These are phyloP conservation scores for Nesospiza acunhae DNA, from an alignment of 2,113 vertebrate genomes.

Conservation along the genomic window DNA sequence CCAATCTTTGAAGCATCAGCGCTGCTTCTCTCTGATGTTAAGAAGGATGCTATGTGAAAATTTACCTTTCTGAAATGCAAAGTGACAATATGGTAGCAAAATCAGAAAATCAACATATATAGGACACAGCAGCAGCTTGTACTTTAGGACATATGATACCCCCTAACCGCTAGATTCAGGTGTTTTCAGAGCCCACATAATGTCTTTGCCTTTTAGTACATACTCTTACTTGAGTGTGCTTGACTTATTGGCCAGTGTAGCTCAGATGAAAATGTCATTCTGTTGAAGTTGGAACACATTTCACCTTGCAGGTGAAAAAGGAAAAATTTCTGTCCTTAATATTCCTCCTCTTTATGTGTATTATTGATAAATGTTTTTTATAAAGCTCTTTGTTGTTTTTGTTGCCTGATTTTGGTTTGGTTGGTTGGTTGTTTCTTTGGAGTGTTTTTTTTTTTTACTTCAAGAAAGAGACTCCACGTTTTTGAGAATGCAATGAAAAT, in stretches of 20 bases:
- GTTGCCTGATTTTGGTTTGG: neutral
- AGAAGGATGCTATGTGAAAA: neutral
- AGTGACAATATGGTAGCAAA: neutral
- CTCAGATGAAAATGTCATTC: neutral
- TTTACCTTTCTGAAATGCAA: neutral
- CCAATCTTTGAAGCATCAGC: rapidly evolving
- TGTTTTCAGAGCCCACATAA: neutral
- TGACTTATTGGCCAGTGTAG: neutral
- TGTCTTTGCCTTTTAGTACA: neutral
- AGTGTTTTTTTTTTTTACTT: neutral
- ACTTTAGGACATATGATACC: neutral
- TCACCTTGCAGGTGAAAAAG: neutral
- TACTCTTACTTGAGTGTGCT: neutral
- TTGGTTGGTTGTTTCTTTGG: neutral
- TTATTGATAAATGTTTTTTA: neutral
- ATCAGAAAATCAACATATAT: neutral
- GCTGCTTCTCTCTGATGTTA: neutral
- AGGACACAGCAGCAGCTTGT: neutral
- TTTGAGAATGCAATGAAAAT: neutral
- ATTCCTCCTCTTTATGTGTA: neutral
- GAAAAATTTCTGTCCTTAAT: neutral
- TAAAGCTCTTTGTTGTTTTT: neutral
- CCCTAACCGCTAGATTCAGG: neutral
- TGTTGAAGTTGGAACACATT: neutral
- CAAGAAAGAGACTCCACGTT: neutral